Evolutionary conservation across 2,113 vertebrate species (phyloP).

Genomic region (Oreochromis niloticus): DNA sequence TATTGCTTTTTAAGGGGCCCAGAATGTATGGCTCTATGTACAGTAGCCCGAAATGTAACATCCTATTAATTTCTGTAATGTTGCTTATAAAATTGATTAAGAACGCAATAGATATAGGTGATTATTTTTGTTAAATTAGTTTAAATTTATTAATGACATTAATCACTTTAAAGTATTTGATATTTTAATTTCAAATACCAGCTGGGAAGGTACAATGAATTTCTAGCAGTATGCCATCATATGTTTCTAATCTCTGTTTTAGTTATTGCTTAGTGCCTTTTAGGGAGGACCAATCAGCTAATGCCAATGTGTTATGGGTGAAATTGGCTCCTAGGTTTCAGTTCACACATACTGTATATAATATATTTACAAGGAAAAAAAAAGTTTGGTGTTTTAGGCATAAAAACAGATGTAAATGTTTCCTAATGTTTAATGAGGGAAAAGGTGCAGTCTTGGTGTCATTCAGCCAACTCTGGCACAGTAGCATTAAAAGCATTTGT

Average conservation of each 20-base stretch:
- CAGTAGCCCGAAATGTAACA: background rate
- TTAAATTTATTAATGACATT: background rate
- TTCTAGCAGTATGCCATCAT: rapidly evolving
- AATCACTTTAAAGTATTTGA: background rate
- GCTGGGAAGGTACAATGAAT: rapidly evolving
- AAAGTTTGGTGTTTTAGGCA: background rate
- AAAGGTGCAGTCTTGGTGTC: rapidly evolving
- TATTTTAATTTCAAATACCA: background rate
- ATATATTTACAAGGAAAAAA: background rate
- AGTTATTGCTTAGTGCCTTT: background rate
- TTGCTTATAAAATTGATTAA: background rate
- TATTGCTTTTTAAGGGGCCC: background rate
- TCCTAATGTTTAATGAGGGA: background rate
- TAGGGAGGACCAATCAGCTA: background rate
- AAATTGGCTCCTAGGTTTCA: background rate
- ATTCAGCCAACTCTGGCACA: background rate
- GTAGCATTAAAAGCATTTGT: background rate
- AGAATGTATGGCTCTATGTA: background rate
- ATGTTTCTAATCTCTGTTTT: rapidly evolving
- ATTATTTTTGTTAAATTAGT: background rate
- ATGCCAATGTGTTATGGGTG: background rate
- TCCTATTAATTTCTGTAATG: background rate
- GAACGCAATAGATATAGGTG: rapidly evolving
- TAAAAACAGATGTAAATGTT: background rate
- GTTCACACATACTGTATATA: background rate